Base-by-base conservation (phyloP, 2,113 vertebrate species). In the Pitta sordida region DNA sequence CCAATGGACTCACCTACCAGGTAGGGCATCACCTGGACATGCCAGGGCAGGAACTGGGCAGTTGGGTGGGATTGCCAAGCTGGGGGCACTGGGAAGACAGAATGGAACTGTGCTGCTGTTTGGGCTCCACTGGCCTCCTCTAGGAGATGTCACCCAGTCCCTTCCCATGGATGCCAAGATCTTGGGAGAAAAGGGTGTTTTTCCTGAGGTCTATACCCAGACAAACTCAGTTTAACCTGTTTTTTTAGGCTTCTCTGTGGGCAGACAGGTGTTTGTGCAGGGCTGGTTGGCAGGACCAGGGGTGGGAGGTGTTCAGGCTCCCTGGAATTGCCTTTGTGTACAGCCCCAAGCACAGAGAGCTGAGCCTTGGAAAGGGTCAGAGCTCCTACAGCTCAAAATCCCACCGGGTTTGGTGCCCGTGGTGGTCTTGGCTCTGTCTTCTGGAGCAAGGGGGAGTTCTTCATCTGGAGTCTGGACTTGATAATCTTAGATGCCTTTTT, bases 1-100 rank as follows among this genome's bases (percentile, higher is more conserved):
- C 98, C 13, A 98, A 97, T 0, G 98, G 98, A 75, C 96, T 99
- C 92, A 99, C 98, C 32, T 99, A 99, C 94, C 99, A 99, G 98
- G 99, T 99, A 93, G 91, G 90, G 56, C 58, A 51, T 36, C 86
- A 21, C 44, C 52, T 1, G 49, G 71, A 1, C 32, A 1, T 0
- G 6, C 51, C 0, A 23, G 63, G 58, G 51, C 37, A 49, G 41
- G 55, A 32, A 12, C 74, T 11, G 49, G 80, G 41, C 53, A 51
- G 26, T 2, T 0, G 24, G 67, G 36, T 53, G 13, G 53, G 3
- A 6, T 2, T 52, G 69, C 52, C 78, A 84, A 34, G 8, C 37
- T 4, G 60, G 9, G 30, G 53, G 1, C 21, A 16, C 27, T 7
- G 37, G 63, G 52, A 2, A 14, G 15, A 10, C 1, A 7, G 37